Percentiles rank a stretch among this genome's conserved stretches.
These are phyloP conservation scores for Paramisgurnus dabryanus DNA, from an alignment of 2,113 vertebrate genomes.

Conservation along the genomic window DNA sequence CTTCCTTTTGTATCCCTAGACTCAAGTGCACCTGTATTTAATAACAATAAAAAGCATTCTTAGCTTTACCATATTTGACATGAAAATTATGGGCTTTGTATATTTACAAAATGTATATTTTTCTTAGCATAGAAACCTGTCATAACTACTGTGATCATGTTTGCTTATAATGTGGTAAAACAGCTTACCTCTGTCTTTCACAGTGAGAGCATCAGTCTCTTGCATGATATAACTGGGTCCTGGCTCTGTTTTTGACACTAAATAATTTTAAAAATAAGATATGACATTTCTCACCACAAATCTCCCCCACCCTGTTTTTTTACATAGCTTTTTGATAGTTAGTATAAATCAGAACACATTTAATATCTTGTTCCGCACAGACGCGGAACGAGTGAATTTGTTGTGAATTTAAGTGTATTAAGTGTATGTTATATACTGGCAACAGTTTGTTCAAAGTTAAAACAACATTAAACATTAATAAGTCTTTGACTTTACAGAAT, in stretches of 20 bases:
- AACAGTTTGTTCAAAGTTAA: too few relatives aligned
- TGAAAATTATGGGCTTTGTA: conserved; percentile 5
- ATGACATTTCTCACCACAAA: too few relatives aligned
- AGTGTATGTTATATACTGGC: too few relatives aligned
- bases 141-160: too few relatives aligned
- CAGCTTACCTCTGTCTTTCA: too few relatives aligned
- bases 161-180: too few relatives aligned
- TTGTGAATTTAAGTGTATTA: too few relatives aligned
- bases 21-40: conserved; percentile 16
- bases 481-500: too few relatives aligned
- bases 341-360: too few relatives aligned
- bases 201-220: not conserved
- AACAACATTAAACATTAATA: too few relatives aligned
- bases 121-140: not conserved
- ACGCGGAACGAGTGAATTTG: too few relatives aligned
- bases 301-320: not conserved
- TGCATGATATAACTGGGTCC: not conserved
- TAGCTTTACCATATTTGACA: conserved; percentile 19
- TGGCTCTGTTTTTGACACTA: not conserved
- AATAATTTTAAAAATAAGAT: not conserved
- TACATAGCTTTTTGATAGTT: not conserved
- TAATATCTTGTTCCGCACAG: too few relatives aligned
- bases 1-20: conserved; percentile 25
- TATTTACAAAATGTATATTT: not conserved
- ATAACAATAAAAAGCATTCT: conserved; percentile 18